A percentile compares a stretch with the other conserved stretches of the same genome.
Evolutionary conservation across 2,797 vertebrate genomes (phyloP).

Genomic region (Petrocephalus sullivani): DNA sequence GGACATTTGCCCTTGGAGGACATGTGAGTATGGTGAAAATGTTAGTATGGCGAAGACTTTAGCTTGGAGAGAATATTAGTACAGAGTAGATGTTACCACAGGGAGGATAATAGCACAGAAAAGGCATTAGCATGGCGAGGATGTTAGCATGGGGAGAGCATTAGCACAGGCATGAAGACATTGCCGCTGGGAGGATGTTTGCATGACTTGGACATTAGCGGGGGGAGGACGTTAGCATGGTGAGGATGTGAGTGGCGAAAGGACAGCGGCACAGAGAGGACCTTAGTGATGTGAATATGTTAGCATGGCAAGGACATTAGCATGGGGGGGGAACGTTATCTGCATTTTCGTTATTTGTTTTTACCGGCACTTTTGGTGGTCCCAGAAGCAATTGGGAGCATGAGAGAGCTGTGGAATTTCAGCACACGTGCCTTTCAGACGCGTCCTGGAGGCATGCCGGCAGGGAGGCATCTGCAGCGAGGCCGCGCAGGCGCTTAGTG

Average conservation of each 20-base stretch:
- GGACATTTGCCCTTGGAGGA: too few relatives aligned
- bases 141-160: too few relatives aligned
- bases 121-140: background rate
- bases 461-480: constrained; percentile 59
- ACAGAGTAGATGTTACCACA: background rate
- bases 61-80: background rate
- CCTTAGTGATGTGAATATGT: background rate
- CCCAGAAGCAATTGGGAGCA: constrained; percentile 29
- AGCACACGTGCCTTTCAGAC: constrained; percentile 57
- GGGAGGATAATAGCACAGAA: background rate
- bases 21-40: background rate
- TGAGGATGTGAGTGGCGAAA: background rate
- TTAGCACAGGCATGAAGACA: background rate
- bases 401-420: constrained; percentile 67
- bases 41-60: background rate
- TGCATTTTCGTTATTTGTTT: background rate
- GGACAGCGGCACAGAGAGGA: background rate
- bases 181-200: background rate
- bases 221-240: background rate
- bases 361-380: background rate
- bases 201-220: background rate
- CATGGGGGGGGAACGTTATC: background rate
- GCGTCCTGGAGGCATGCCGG: background rate
- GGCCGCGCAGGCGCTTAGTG: constrained; percentile 47
- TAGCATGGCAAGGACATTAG: background rate